Conservation (phyloP, 2,797 vertebrate species). For the Enteromius argenteus region DNA sequence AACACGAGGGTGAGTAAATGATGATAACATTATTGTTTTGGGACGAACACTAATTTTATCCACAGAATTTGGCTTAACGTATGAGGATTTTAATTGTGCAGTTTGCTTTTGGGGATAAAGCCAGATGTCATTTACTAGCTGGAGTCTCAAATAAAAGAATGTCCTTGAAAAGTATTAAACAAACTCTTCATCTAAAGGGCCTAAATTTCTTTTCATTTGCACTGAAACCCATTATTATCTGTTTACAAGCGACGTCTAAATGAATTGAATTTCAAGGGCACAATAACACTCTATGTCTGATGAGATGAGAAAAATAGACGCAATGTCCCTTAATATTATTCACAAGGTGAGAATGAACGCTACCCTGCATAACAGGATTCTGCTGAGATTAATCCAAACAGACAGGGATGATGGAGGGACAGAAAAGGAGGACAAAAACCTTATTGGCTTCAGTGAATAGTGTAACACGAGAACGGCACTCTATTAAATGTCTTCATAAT, state of each 20-base stretch:
- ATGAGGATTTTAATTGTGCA: neutral
- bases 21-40: neutral
- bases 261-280: conserved; percentile 66
- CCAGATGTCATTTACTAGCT: conserved; percentile 29
- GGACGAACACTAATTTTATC: neutral
- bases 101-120: conserved; percentile 5
- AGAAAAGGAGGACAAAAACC: conserved; percentile 35
- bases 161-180: conserved; percentile 31
- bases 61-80: neutral
- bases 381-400: conserved; percentile 32
- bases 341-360: conserved; percentile 60
- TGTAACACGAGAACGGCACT: conserved; percentile 20
- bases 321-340: conserved; percentile 35
- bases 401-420: conserved; percentile 42
- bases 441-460: conserved; percentile 29
- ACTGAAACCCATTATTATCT: conserved; percentile 73
- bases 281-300: conserved; percentile 65
- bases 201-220: conserved; percentile 64
- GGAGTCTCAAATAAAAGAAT: neutral
- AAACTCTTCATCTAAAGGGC: conserved; percentile 18
- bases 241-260: conserved; percentile 64
- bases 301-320: conserved; percentile 53
- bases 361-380: conserved; percentile 37
- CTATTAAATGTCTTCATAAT: conserved; percentile 49
- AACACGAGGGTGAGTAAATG: neutral